Conservation (phyloP, 2,113 vertebrate species). For the Colinus virginianus region DNA sequence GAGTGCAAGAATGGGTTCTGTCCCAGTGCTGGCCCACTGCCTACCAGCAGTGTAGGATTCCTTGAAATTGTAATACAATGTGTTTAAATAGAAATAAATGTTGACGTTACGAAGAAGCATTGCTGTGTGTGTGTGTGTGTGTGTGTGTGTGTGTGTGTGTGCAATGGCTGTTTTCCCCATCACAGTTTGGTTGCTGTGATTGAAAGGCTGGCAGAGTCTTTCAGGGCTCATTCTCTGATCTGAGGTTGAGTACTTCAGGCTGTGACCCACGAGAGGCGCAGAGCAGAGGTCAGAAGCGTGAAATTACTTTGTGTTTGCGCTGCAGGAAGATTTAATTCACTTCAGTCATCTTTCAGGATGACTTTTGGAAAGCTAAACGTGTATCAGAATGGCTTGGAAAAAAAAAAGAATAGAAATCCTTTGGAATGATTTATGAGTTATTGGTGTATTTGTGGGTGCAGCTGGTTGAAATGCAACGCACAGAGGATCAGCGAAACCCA, state of each 20-base stretch:
- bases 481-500: background rate
- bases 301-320: background rate
- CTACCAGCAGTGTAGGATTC: background rate
- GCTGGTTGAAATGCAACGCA: fast-evolving
- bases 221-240: background rate
- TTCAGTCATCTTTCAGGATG: background rate
- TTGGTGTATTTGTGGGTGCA: fast-evolving
- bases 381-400: background rate
- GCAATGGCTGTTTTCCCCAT: background rate
- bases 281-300: background rate
- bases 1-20: background rate
- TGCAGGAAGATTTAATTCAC: background rate
- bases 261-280: fast-evolving
- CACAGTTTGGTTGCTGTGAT: background rate
- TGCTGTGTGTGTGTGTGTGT: background rate
- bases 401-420: background rate
- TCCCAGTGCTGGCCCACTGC: background rate
- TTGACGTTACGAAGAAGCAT: fast-evolving
- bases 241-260: background rate
- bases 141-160: background rate
- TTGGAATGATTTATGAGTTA: background rate
- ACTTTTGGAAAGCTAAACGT: background rate
- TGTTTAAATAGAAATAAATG: background rate
- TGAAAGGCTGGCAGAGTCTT: background rate
- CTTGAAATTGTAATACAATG: background rate